A percentile compares a stretch with the other conserved stretches of the same genome.
Evolutionary conservation across 2,797 vertebrate genomes (phyloP).

Genomic region (Rhinatrema bivittatum): DNA sequence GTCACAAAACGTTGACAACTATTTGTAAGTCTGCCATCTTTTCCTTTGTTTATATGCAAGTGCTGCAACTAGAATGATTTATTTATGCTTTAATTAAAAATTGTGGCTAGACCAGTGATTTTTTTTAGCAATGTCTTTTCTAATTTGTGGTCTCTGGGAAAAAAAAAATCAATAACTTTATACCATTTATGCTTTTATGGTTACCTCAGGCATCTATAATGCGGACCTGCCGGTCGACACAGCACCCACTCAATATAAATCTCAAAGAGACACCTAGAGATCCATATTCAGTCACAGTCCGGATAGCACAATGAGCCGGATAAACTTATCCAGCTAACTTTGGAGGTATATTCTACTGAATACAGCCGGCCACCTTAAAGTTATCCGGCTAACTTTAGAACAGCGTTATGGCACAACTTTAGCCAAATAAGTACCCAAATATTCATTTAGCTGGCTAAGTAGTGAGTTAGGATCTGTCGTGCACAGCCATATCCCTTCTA

Average conservation of each 20-base stretch:
- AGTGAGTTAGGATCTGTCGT: no score
- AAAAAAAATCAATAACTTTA: constrained; percentile 37
- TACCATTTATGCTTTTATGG: constrained; percentile 32
- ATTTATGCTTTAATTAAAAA: constrained; percentile 73
- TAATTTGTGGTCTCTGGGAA: constrained; percentile 51
- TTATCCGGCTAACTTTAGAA: no score
- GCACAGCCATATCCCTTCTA: no score
- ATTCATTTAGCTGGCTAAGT: no score
- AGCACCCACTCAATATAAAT: constrained; percentile 28
- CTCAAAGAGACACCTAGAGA: constrained; percentile 29
- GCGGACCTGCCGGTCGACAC: constrained; percentile 40
- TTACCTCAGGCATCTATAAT: constrained; percentile 31
- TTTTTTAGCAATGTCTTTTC: constrained; percentile 50
- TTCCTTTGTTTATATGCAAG: constrained; percentile 61
- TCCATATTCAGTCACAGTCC: no score
- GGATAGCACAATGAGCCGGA: no score
- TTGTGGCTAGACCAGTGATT: constrained; percentile 54
- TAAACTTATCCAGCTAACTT: no score
- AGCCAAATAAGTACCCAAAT: no score
- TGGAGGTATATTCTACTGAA: no score
- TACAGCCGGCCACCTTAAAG: no score
- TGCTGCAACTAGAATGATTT: constrained; percentile 57
- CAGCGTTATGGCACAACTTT: no score
- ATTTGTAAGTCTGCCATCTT: constrained; percentile 55
- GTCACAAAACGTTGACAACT: constrained; percentile 55